Conservation (phyloP, 2,113 vertebrate genomes). For the Caranx melampygus region DNA sequence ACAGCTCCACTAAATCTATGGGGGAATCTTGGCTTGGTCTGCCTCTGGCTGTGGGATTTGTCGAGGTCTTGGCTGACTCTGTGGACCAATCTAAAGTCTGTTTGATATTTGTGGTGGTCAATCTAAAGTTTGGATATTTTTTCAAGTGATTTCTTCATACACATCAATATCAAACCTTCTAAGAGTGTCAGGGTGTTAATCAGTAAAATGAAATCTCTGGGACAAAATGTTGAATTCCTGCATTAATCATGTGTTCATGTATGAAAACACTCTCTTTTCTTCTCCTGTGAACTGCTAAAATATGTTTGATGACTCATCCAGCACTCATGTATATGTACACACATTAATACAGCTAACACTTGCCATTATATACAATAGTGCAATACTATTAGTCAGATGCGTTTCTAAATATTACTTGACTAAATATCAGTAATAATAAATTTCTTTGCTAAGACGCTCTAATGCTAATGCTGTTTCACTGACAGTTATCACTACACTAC, state of each 20-base stretch:
- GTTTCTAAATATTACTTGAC: too few species aligned
- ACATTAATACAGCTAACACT: background rate
- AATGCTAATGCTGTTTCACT: background rate
- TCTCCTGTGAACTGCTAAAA: background rate
- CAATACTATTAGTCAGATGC: too few species aligned
- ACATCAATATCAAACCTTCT: conserved; percentile 32
- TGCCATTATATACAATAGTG: background rate
- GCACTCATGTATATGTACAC: background rate
- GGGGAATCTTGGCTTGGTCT: conserved; percentile 33
- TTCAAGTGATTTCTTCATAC: conserved; percentile 2
- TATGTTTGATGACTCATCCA: background rate
- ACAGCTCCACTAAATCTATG: conserved; percentile 7
- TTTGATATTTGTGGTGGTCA: conserved; percentile 43
- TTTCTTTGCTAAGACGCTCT: background rate
- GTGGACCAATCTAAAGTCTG: conserved; percentile 33
- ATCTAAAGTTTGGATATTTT: conserved; percentile 15
- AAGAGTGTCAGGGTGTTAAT: conserved; percentile 5
- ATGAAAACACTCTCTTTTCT: background rate
- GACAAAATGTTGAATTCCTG: background rate
- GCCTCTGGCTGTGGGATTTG: conserved; percentile 40
- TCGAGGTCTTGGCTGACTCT: conserved; percentile 33
- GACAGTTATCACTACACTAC: background rate
- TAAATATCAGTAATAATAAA: background rate
- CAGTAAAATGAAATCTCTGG: conserved; percentile 8
- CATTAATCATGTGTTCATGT: background rate